A percentile compares a stretch with the other conserved stretches of the same genome.
These are phyloP conservation scores for Leptodirus hochenwartii DNA, from an alignment of 2,888 invertebrate genomes.

Conservation along the genomic window DNA sequence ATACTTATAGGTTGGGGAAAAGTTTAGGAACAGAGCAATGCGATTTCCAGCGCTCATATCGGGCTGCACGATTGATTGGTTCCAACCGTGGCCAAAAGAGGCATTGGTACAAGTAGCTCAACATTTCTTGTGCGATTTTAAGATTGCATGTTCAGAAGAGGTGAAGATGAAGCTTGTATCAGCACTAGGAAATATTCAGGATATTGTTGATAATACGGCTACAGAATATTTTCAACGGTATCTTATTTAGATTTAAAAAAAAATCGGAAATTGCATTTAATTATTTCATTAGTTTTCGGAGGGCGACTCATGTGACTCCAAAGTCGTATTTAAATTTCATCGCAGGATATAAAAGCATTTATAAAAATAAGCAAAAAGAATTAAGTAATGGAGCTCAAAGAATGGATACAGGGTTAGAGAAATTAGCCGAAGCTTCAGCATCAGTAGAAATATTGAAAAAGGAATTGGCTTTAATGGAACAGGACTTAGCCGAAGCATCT, in stretches of 20 bases:
- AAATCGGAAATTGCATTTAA: neutral
- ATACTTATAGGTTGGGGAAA: slow-evolving; percentile 68
- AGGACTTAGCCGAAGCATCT: slow-evolving; percentile 81
- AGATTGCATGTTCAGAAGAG: slow-evolving; percentile 68
- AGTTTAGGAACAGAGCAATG: slow-evolving; percentile 76
- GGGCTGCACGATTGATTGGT: slow-evolving; percentile 98
- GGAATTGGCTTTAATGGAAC: slow-evolving; percentile 87
- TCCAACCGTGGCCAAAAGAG: slow-evolving; percentile 94
- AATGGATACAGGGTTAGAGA: slow-evolving; percentile 92
- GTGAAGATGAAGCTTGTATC: slow-evolving; percentile 76
- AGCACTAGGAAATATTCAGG: slow-evolving; percentile 85
- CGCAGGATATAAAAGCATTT: slow-evolving; percentile 87
- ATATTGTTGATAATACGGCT: slow-evolving; percentile 73
- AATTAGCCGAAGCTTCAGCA: slow-evolving; percentile 86
- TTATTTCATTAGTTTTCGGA: slow-evolving; percentile 46
- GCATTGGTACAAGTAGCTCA: slow-evolving; percentile 83
- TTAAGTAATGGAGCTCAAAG: slow-evolving; percentile 75
- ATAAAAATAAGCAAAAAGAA: slow-evolving; percentile 74
- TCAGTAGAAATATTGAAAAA: slow-evolving; percentile 83
- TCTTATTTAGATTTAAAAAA: slow-evolving; percentile 1
- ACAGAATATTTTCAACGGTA: slow-evolving; percentile 67
- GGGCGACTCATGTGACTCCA: slow-evolving; percentile 92
- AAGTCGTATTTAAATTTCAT: slow-evolving; percentile 94
- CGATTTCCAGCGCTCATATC: slow-evolving; percentile 90
- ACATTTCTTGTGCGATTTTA: slow-evolving; percentile 77